Evolutionary conservation across 1,140 invertebrate species (phyloP), one percentile per base, ranked within the genome.

Genomic region (Philotrypesis tridentata): DNA sequence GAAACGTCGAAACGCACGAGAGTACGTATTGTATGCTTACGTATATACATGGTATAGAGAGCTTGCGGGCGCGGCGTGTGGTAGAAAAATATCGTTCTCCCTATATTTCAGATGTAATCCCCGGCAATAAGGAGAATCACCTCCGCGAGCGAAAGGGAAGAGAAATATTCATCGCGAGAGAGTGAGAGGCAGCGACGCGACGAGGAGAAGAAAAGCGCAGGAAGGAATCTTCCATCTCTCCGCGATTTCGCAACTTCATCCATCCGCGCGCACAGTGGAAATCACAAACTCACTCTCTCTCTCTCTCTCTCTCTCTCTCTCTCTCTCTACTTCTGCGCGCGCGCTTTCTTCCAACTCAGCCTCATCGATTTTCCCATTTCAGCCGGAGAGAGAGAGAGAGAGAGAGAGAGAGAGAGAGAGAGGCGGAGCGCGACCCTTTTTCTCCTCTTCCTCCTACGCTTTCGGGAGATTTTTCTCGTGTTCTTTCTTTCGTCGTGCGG

Each of bases 311-410:
- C 33, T 37, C 33, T 37, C 40, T 43, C 12, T 12, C 2, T 43
- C 40, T 9, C 55, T 37, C 29, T 61, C 29, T 37, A 7, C 61
- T 5, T 65, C 6, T 11, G 29, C 63, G n/a, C 31, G 21, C 5
- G 29, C 17, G 11, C 17, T 75, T 37, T 76, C 31, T 76, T 76
- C 60, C 21, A 17, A 37, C n/a, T 76, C 60, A 21, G 60, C 31
- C 31, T 63, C 60, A 76, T 65, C 73, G 60, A 76, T 76, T 76
- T 74, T 76, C 60, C 43, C 60, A 65, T 76, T n/a, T 76, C 31
- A 1, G 29, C 48, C 60, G 27, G n/a, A 23, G 33, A 3, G 48
- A 14, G 17, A 6, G 48, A 21, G 48, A 23, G 33, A 3, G 48
- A 14, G 17, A 6, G 48, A 21, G 48, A 23, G 33, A 3, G 48